A percentile compares a stretch with the other conserved stretches of the same genome.
These are phyloP conservation scores for Meteorus sp. DNA, from an alignment of 1,140 invertebrate species.

Conservation along the genomic window DNA sequence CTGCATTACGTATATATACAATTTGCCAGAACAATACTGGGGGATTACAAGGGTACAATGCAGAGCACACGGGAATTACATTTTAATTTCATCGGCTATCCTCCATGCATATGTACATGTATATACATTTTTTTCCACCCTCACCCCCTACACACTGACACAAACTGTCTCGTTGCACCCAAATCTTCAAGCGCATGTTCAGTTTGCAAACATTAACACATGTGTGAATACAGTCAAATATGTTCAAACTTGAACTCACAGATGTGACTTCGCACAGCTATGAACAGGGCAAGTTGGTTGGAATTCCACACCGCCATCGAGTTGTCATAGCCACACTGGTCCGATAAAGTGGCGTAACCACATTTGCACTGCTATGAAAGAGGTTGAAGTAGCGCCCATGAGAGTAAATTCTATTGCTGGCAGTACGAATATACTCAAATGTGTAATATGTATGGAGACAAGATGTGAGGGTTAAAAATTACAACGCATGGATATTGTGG, in stretches of 20 bases:
- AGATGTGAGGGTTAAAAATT: not conserved
- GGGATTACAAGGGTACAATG: constrained; percentile 30
- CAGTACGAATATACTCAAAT: too few species aligned
- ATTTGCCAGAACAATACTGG: constrained; percentile 20
- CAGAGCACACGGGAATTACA: constrained; percentile 33
- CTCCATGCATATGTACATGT: not conserved
- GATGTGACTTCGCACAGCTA: constrained; percentile 1
- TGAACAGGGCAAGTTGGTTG: not conserved
- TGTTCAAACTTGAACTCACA: not conserved
- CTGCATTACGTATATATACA: not conserved
- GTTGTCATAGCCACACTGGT: constrained; percentile 19
- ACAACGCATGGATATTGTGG: constrained; percentile 7
- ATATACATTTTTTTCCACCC: not conserved
- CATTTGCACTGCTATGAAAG: not conserved
- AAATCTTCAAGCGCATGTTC: not conserved
- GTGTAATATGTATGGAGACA: not conserved
- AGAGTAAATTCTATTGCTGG: not conserved
- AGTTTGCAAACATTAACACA: not conserved
- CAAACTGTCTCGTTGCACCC: not conserved
- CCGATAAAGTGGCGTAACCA: constrained; percentile 11
- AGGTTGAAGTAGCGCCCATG: constrained; percentile 3
- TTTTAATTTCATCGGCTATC: constrained; percentile 39
- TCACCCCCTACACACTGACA: not conserved
- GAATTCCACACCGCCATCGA: not conserved
- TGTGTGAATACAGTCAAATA: not conserved